Percentiles rank a stretch among this genome's conserved stretches.
phyloP scores from a whole-genome alignment of 2,888 invertebrate species.

The Aphodius granarius region DNA sequence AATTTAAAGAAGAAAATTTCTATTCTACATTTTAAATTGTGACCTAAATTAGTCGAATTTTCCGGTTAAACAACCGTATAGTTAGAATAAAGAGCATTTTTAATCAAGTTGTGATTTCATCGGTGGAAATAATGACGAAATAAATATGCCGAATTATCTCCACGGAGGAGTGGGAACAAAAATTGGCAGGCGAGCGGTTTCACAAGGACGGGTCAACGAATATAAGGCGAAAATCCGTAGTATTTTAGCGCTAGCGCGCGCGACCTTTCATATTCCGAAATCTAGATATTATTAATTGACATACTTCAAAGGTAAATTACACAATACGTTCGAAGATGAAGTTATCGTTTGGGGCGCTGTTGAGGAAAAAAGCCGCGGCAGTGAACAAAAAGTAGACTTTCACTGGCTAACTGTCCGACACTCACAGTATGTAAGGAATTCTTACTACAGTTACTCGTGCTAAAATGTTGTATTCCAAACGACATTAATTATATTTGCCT shows the following conservation, averaged over 20 bases:
- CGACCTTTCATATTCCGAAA: neutral
- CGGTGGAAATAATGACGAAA: neutral
- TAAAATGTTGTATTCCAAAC: neutral
- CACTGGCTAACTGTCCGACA: neutral
- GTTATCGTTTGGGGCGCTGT: neutral
- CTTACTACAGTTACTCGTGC: neutral
- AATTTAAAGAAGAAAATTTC: neutral
- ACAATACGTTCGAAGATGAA: neutral
- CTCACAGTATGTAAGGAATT: neutral
- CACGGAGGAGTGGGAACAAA: neutral
- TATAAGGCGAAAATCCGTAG: neutral
- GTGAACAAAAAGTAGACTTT: neutral
- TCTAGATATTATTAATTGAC: neutral
- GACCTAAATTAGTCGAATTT: neutral
- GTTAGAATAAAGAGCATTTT: neutral
- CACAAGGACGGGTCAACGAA: neutral
- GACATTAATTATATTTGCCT: neutral
- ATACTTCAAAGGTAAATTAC: neutral
- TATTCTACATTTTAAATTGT: neutral
- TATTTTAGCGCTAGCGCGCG: too few species aligned
- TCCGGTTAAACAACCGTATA: neutral
- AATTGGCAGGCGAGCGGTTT: neutral
- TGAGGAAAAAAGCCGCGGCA: neutral
- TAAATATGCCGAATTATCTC: neutral
- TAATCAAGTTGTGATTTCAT: neutral